Base-by-base conservation (phyloP, 64 coral and sea anemone genomes). In the Montipora capricornis region DNA sequence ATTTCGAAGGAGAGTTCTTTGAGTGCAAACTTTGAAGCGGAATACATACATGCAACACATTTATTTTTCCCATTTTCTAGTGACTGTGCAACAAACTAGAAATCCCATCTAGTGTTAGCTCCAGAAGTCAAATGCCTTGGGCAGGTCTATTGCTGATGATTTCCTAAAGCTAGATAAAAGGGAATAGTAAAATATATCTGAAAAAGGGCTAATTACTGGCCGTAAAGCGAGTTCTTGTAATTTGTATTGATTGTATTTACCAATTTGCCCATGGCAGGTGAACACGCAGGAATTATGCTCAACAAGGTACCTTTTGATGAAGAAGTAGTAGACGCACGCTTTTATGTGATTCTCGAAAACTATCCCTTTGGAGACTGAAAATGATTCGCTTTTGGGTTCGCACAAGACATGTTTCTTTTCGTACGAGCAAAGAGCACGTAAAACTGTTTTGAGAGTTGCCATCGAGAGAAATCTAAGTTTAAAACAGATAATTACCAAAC, bases 81-180 rank as follows among this genome's bases (percentile, higher is more conserved):
- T 64, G 9, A 64, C 60, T 17, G 60, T 64, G 60, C 60, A 64
- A 5, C 60, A 64, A 64, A 64, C 60, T 64, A 64, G 60, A 64
- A 64, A 64, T 64, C 60, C 14, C 13, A 64, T 64, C 8, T 64
- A 13, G 60, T 13, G 3, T 64, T 64, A 64, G 60, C 60, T 64
- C 60, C 60, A 64, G 13, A 64, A 64, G 60, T 64, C 60, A 64
- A 64, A 57, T 57, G 52, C 2, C 10, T 57, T 68, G 64, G 64
- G 64, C 64, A 68, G 64, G 12, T 20, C 68, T 53, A 75, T 47
- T 75, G 73, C 73, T 75, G 37, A 82, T 64, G 53, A 66, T 82
- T 66, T 82, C 55, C 80, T 62, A 82, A 82, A 82, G 80, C 80
- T 62, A 82, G 80, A 82, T 82, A 82, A 82, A 66, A 82, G 80